These are phyloP conservation scores for Hormaphis cornu DNA, from an alignment of 1,140 invertebrate genomes.

Conservation along the genomic window DNA sequence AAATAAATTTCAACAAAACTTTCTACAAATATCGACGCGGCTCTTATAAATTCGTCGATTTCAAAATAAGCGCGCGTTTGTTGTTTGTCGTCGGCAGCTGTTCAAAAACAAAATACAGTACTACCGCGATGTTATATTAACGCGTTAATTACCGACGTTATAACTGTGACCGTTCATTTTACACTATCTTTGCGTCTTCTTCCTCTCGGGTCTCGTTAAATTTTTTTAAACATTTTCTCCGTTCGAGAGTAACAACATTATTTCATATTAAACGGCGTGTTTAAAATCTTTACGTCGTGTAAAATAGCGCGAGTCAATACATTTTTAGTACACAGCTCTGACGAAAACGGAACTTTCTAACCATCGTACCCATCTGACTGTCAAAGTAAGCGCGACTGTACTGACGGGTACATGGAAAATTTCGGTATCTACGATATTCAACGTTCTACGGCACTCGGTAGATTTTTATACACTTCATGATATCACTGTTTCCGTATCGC, in stretches of 20 bases:
- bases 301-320: background rate
- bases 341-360: constrained; percentile 11
- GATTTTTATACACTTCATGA: too few relatives aligned
- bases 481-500: background rate
- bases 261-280: constrained; percentile 1
- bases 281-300: constrained; percentile 1
- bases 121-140: background rate
- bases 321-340: background rate
- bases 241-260: too few relatives aligned
- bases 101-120: background rate
- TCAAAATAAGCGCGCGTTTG: background rate
- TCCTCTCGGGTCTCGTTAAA: background rate
- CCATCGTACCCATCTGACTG: background rate
- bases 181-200: background rate
- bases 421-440: too few relatives aligned
- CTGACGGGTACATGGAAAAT: too few relatives aligned
- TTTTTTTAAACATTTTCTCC: too few relatives aligned
- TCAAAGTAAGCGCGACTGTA: background rate
- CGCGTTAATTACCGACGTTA: background rate
- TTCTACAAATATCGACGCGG: background rate
- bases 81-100: background rate
- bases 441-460: too few relatives aligned
- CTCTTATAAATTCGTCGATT: background rate
- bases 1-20: background rate
- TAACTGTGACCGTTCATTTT: background rate